Evolutionary conservation across 2,113 vertebrate genomes (phyloP).

Genomic region (Pachyramphus minor): DNA sequence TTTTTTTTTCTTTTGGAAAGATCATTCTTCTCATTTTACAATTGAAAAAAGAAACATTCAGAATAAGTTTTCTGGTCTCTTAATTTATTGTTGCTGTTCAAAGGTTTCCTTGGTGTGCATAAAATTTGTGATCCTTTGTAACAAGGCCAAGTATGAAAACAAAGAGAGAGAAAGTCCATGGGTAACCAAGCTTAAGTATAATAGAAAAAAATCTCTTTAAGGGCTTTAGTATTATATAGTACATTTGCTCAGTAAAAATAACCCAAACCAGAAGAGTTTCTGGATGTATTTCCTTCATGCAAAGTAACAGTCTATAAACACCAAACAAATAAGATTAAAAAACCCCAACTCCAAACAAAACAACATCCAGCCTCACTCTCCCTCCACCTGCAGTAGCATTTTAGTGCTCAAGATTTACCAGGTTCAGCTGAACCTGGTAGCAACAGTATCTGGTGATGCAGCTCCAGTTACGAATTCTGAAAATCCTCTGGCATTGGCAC

Average conservation of each 20-base stretch:
- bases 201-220: neutral
- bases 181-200: neutral
- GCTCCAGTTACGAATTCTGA: neutral
- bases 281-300: neutral
- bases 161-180: constrained; percentile 8
- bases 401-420: neutral
- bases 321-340: neutral
- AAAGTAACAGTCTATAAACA: constrained; percentile 6
- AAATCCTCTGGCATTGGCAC: neutral
- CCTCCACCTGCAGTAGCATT: neutral
- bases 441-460: neutral
- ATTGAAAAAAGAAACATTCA: neutral
- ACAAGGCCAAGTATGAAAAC: constrained; percentile 12
- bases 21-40: neutral
- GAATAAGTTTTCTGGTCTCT: neutral
- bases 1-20: neutral
- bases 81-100: constrained; percentile 22
- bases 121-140: constrained; percentile 27
- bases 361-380: neutral
- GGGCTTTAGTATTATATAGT: neutral
- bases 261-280: neutral
- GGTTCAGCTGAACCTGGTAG: neutral
- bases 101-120: neutral
- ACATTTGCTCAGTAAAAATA: neutral
- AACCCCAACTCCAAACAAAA: neutral